Conservation (phyloP, 2,113 vertebrate genomes). For the Laticauda colubrina region DNA sequence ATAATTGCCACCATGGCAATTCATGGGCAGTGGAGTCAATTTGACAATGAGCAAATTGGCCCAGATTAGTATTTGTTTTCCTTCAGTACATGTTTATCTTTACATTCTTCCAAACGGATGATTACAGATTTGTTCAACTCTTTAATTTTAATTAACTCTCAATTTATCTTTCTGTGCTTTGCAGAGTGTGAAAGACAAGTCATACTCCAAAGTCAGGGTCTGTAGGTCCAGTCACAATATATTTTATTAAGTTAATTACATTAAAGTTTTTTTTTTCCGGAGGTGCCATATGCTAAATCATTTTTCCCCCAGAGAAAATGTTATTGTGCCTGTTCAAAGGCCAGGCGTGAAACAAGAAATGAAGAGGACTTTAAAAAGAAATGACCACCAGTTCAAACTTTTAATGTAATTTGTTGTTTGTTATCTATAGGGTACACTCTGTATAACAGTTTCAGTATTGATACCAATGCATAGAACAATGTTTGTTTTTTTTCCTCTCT, state of each 20-base stretch:
- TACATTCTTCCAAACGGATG: not conserved
- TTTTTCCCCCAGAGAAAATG: not conserved
- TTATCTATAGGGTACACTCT: not conserved
- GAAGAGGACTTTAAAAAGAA: not conserved
- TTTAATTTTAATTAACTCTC: too few species aligned
- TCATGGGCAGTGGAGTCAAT: not conserved
- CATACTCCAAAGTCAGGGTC: not conserved
- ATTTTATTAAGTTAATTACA: not conserved
- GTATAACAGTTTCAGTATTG: not conserved
- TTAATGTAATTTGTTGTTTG: not conserved
- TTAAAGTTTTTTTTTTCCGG: not conserved
- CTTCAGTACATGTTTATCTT: not conserved
- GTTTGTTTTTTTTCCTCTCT: too few species aligned
- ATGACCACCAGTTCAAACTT: not conserved
- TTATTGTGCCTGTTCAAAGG: not conserved
- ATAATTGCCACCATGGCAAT: not conserved
- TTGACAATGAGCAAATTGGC: not conserved
- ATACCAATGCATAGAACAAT: not conserved
- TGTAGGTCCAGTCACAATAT: not conserved
- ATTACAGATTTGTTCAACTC: not conserved
- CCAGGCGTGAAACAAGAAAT: not conserved
- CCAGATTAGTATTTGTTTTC: not conserved
- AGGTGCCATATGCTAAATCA: not conserved
- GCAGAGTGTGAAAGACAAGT: not conserved
- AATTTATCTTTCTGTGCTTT: fast-evolving